Base-by-base conservation (phyloP, 2,888 invertebrate genomes). In the Julus scanicus region DNA sequence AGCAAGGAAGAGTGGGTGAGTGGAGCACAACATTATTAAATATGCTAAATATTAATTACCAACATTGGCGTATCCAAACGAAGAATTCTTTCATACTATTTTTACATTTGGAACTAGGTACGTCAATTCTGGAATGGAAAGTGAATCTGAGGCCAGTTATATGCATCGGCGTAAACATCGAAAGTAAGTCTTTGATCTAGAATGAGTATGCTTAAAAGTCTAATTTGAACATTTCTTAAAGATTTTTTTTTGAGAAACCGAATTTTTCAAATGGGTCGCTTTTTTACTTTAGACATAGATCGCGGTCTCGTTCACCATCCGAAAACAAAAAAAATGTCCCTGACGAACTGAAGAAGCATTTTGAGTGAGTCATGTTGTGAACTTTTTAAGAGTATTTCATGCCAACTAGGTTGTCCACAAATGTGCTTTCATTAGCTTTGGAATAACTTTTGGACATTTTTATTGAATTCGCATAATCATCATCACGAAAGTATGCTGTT, bases 281-380 rank as follows among this genome's bases (percentile, higher is more conserved):
- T 80, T 29, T 39, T 48, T 90, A 89, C 84, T 89, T 88, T 86
- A 89, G 90, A 57, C 90, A 89, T 49, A 92, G 92, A 89, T 93
- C 93, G 8, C 91, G 96, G 91, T 96, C 95, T 29, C 95, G 95
- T 86, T 94, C 91, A 3, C 86, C 89, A 0, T 86, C 88, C 6
- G 88, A 88, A 84, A 91, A 93, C 89, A 95, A 95, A 92, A 94
- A 95, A 90, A 95, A 95, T 94, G 93, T 96, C 89, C 94, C 95
- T 5, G 95, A 94, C 90, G 96, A 96, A 92, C 92, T 97, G 90
- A 96, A 96, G 91, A 96, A 96, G 91, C 97, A 97, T 92, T 93
- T 97, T 91, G 97, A 97, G 92, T 97, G 89, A 87, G 89, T 89
- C 71, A 15, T 49, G 88, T 17, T 3, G 11, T 48, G 53, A 17